Conservation (phyloP, 2,113 vertebrate species). For the Camelus dromedarius region DNA sequence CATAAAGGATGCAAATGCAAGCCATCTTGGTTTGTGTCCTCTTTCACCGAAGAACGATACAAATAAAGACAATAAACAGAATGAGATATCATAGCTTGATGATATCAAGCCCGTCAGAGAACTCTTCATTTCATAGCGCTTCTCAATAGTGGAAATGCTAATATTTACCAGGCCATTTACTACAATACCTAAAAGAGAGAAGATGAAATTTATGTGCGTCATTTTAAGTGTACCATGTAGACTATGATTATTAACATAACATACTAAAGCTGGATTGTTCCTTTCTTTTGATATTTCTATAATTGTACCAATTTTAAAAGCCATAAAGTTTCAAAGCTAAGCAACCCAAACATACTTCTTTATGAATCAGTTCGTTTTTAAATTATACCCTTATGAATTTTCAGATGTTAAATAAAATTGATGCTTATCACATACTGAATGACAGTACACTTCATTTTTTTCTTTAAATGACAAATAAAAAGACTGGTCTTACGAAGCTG, state of each 20-base stretch:
- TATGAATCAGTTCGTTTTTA: constrained; percentile 14
- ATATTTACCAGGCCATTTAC: constrained; percentile 91
- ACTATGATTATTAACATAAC: not conserved
- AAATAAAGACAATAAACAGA: constrained; percentile 88
- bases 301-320: not conserved
- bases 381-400: not conserved
- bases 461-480: constrained; percentile 3
- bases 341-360: not conserved
- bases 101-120: constrained; percentile 89
- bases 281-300: not conserved
- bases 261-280: not conserved
- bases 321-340: not conserved
- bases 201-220: not conserved
- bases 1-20: constrained; percentile 89
- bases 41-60: constrained; percentile 89
- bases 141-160: constrained; percentile 91
- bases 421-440: not conserved
- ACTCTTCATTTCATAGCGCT: constrained; percentile 89
- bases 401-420: not conserved
- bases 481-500: not conserved
- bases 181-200: constrained; percentile 84
- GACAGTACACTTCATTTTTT: constrained; percentile 45
- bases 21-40: constrained; percentile 91
- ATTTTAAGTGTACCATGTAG: not conserved
- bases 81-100: constrained; percentile 90